These are phyloP conservation scores for Gila robusta DNA, from an alignment of 2,797 vertebrate genomes.

Conservation along the genomic window DNA sequence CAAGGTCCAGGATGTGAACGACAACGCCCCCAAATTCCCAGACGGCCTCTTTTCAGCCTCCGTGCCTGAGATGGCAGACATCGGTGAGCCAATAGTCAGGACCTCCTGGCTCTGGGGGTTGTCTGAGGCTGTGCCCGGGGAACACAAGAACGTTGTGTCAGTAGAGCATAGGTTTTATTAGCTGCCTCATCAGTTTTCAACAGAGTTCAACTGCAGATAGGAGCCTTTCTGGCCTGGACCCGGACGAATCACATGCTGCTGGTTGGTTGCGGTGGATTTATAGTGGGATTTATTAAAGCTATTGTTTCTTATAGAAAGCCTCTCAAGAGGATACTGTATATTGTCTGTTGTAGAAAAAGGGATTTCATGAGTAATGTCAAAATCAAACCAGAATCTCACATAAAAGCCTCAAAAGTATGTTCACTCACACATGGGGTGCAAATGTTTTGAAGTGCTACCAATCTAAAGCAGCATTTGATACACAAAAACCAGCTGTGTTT, in stretches of 20 bases:
- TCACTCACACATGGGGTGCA: neutral
- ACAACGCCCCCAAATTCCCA: slow-evolving; percentile 92
- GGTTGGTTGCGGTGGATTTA: slow-evolving; percentile 38
- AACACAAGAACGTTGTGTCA: slow-evolving; percentile 6
- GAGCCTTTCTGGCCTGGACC: neutral
- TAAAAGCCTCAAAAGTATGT: slow-evolving; percentile 20
- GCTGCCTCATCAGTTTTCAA: slow-evolving; percentile 56
- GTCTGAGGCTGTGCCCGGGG: neutral
- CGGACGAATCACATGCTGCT: neutral
- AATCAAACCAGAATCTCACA: neutral
- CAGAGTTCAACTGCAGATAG: slow-evolving; percentile 29
- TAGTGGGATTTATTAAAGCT: slow-evolving; percentile 47
- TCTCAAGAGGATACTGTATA: slow-evolving; percentile 18
- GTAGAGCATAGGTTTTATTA: slow-evolving; percentile 46
- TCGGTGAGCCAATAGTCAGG: slow-evolving; percentile 82
- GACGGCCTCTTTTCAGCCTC: slow-evolving; percentile 87
- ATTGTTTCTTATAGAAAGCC: slow-evolving; percentile 30
- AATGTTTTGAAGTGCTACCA: slow-evolving; percentile 7
- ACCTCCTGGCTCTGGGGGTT: neutral
- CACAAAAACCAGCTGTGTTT: slow-evolving; percentile 12
- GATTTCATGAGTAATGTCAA: slow-evolving; percentile 1
- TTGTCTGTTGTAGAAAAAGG: slow-evolving; percentile 33
- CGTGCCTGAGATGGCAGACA: slow-evolving; percentile 93
- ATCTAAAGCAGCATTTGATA: neutral
- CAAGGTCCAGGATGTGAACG: slow-evolving; percentile 95